phyloP scores from a whole-genome alignment of 2,888 invertebrate genomes.

The Dysmachus trigonus region DNA sequence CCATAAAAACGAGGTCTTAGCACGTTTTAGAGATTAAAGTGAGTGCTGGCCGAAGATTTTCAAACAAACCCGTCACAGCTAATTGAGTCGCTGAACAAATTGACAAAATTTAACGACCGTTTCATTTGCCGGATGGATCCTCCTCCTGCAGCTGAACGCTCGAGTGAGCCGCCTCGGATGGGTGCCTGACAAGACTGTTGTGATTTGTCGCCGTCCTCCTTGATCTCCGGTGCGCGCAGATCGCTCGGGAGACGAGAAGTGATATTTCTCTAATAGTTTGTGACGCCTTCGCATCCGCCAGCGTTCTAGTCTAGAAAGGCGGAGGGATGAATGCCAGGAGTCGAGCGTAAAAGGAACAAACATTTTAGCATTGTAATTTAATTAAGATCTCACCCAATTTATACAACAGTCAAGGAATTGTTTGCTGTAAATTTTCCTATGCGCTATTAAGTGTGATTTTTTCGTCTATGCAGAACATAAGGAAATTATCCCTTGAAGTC shows the following conservation, averaged over 20 bases:
- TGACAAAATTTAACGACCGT: conserved; percentile 45
- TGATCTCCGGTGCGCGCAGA: conserved; percentile 54
- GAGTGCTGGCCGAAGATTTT: conserved; percentile 27
- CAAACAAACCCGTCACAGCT: conserved; percentile 45
- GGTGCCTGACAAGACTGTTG: conserved; percentile 6
- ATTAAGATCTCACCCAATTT: no score
- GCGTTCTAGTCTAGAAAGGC: background rate
- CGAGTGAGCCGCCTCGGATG: background rate
- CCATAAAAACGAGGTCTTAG: conserved; percentile 43
- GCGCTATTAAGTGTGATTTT: no score
- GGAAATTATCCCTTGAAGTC: no score
- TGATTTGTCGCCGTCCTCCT: conserved; percentile 45
- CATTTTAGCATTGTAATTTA: background rate
- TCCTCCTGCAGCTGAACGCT: background rate
- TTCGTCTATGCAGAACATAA: no score
- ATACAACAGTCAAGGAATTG: no score
- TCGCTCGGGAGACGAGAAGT: conserved; percentile 58
- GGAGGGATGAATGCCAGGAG: background rate
- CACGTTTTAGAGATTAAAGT: conserved; percentile 47
- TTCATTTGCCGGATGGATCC: conserved; percentile 39
- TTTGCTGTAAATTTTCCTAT: no score
- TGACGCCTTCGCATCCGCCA: conserved; percentile 45
- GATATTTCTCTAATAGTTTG: conserved; percentile 57
- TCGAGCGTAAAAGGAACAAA: background rate
- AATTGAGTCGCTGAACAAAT: conserved; percentile 48